These are phyloP conservation scores for Regulus satrapa DNA, from an alignment of 2,113 vertebrate species.

Conservation along the genomic window DNA sequence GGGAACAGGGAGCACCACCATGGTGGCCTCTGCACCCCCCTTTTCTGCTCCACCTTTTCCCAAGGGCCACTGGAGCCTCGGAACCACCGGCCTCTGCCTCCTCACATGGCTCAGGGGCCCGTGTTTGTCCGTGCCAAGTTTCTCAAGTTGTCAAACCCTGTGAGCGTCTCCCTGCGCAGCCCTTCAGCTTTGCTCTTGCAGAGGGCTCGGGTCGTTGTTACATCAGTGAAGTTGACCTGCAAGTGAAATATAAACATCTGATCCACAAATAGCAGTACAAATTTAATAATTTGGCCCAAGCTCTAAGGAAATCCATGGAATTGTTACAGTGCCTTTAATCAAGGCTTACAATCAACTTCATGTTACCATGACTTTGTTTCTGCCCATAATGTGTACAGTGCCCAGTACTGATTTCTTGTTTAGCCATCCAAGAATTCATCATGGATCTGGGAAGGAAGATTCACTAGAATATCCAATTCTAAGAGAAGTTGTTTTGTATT, in stretches of 20 bases:
- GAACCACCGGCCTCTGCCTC: background rate
- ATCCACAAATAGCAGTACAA: background rate
- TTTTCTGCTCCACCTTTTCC: background rate
- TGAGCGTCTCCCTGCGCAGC: background rate
- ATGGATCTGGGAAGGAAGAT: background rate
- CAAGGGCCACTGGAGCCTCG: background rate
- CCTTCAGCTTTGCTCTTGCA: background rate
- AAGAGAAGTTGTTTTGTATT: background rate
- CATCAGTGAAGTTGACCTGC: background rate
- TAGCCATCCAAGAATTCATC: background rate
- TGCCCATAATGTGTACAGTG: background rate
- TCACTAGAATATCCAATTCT: background rate
- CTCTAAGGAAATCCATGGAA: background rate
- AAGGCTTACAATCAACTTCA: background rate
- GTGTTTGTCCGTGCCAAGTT: background rate
- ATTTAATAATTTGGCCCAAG: background rate
- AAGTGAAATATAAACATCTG: background rate
- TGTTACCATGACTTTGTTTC: background rate
- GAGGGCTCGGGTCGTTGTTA: background rate
- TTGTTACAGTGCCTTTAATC: background rate
- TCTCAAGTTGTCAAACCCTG: background rate
- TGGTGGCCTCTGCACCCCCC: background rate
- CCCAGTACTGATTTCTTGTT: background rate
- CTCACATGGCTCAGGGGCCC: background rate
- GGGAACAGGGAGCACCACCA: accelerated